A percentile compares a stretch with the other conserved stretches of the same genome.
Evolutionary conservation across 2,113 vertebrate species (phyloP).

Genomic region (Ciconia maguari): DNA sequence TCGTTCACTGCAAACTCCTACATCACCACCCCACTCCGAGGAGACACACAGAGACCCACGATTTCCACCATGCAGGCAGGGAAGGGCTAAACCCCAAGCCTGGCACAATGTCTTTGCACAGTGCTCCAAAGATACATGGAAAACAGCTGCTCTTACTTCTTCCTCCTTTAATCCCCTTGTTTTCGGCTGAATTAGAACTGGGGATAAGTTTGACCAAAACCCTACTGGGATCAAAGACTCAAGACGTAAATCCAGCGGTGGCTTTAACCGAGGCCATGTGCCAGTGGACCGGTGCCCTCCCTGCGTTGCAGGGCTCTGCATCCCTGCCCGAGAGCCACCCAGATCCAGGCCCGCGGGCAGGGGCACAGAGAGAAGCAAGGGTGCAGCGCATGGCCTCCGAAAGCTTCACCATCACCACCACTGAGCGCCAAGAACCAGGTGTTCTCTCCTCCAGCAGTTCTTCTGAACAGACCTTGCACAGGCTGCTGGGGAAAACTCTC

Average conservation of each 20-base stretch:
- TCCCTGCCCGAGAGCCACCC: not conserved
- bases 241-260: not conserved
- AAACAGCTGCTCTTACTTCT: not conserved
- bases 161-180: not conserved
- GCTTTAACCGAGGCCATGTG: not conserved
- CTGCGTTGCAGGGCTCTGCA: not conserved
- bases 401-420: not conserved
- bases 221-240: not conserved
- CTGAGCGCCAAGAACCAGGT: not conserved
- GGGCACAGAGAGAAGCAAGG: not conserved
- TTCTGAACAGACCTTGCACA: not conserved
- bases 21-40: rapidly evolving
- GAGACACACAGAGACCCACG: not conserved
- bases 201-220: not conserved
- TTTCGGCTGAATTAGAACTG: not conserved
- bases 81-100: not conserved
- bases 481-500: not conserved
- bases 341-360: not conserved
- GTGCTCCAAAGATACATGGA: not conserved
- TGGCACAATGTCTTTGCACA: not conserved
- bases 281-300: not conserved
- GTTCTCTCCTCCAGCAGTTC: not conserved
- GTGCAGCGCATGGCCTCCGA: not conserved
- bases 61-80: not conserved
- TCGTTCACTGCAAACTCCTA: not conserved